Evolutionary conservation across 2,888 invertebrate genomes (phyloP).

Genomic region (Limnephilus rhombicus): DNA sequence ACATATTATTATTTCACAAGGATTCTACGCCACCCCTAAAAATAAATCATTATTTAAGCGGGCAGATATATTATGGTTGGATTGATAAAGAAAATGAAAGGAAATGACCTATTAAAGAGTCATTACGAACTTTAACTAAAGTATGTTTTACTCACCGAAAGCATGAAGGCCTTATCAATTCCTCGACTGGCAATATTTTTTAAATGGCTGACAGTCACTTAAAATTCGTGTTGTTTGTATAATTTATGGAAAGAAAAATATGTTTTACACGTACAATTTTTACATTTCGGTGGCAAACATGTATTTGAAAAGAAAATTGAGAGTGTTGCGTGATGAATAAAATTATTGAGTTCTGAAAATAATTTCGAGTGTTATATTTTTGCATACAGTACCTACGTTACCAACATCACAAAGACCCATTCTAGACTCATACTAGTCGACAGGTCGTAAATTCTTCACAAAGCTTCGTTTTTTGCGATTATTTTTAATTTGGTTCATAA

Average conservation of each 20-base stretch:
- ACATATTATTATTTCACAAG: background rate
- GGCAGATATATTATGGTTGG: background rate
- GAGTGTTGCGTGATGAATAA: slow-evolving; percentile 7
- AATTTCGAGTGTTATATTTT: background rate
- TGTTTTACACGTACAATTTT: background rate
- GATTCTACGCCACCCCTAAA: background rate
- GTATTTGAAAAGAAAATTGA: slow-evolving; percentile 12
- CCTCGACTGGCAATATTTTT: background rate
- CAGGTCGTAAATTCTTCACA: background rate
- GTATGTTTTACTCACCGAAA: background rate
- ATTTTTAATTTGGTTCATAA: slow-evolving; percentile 1
- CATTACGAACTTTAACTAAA: background rate
- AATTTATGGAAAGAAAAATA: background rate
- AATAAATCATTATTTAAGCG: background rate
- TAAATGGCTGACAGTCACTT: background rate
- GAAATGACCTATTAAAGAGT: background rate
- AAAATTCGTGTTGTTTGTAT: slow-evolving; percentile 1
- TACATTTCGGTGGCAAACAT: background rate
- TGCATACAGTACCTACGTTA: background rate
- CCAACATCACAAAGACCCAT: background rate
- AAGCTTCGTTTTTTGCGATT: background rate
- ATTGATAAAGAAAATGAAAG: background rate
- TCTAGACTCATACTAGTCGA: background rate
- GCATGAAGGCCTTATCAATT: background rate
- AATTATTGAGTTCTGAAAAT: background rate